Conservation (phyloP, 2,888 invertebrate genomes). For the Periphyllus acericola region DNA sequence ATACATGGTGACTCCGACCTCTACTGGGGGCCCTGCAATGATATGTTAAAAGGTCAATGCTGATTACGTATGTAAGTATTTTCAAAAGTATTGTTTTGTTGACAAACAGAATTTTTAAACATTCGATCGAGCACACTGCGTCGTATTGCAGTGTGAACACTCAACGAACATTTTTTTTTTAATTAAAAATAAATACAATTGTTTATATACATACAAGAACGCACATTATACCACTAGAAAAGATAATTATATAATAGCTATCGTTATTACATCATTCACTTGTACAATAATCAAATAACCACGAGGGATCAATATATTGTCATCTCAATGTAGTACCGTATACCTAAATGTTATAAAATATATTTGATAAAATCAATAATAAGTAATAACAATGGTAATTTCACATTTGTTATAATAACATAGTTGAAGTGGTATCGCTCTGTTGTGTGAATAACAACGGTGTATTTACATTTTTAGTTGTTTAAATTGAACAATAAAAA, state of each 20-base stretch:
- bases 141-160: too few species aligned
- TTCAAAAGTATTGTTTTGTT: neutral
- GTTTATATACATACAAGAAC: too few species aligned
- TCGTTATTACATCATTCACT: neutral
- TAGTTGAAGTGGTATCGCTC: too few species aligned
- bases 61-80: neutral
- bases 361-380: neutral
- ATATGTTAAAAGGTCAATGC: slow-evolving; percentile 57
- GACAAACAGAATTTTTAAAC: neutral
- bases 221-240: too few species aligned
- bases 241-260: neutral
- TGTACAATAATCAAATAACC: neutral
- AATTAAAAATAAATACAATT: too few species aligned
- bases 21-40: slow-evolving; percentile 70
- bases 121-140: too few species aligned
- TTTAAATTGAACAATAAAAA: too few species aligned
- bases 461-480: too few species aligned
- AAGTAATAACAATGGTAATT: neutral
- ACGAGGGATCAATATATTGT: neutral
- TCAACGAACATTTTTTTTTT: too few species aligned
- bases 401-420: too few species aligned
- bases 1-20: slow-evolving; percentile 73
- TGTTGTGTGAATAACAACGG: too few species aligned
- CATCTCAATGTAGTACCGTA: neutral
- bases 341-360: neutral